phyloP scores from a whole-genome alignment of 2,888 invertebrate genomes.

The Harpalus rubripes region DNA sequence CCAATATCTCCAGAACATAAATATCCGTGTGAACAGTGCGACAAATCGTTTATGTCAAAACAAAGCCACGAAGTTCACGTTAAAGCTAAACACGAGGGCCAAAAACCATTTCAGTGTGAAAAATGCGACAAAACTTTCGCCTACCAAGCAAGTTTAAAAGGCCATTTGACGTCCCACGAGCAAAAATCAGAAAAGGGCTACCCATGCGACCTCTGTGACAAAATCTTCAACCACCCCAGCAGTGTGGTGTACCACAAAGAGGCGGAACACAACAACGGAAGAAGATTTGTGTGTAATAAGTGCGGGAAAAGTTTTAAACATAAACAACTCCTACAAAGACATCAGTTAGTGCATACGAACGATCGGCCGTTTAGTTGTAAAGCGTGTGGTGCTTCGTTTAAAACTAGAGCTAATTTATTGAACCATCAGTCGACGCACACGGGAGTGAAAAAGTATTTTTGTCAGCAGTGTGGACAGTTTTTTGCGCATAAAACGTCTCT shows the following conservation, averaged over 20 bases:
- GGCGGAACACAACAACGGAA: constrained; percentile 83
- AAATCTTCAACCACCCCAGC: constrained; percentile 85
- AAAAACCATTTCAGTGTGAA: constrained; percentile 80
- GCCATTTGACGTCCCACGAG: constrained; percentile 79
- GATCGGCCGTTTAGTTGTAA: constrained; percentile 83
- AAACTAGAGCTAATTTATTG: constrained; percentile 85
- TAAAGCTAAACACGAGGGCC: constrained; percentile 81
- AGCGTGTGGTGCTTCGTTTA: constrained; percentile 82
- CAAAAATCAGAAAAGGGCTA: constrained; percentile 78
- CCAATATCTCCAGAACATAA: constrained; percentile 62
- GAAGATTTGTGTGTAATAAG: constrained; percentile 86
- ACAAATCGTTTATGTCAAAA: constrained; percentile 81
- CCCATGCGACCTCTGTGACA: constrained; percentile 85
- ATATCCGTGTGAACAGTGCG: constrained; percentile 80
- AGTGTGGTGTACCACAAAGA: constrained; percentile 88
- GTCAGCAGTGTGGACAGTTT: constrained; percentile 82
- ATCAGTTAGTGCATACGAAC: constrained; percentile 89
- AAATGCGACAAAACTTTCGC: constrained; percentile 82
- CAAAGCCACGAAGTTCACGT: constrained; percentile 82
- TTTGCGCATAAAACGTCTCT: constrained; percentile 90
- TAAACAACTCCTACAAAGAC: constrained; percentile 85
- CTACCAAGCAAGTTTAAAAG: constrained; percentile 81
- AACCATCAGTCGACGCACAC: constrained; percentile 87
- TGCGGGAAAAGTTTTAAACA: constrained; percentile 89
- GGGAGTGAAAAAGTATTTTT: constrained; percentile 84